Conservation (phyloP, 2,888 invertebrate species). For the Morpho deidamia region DNA sequence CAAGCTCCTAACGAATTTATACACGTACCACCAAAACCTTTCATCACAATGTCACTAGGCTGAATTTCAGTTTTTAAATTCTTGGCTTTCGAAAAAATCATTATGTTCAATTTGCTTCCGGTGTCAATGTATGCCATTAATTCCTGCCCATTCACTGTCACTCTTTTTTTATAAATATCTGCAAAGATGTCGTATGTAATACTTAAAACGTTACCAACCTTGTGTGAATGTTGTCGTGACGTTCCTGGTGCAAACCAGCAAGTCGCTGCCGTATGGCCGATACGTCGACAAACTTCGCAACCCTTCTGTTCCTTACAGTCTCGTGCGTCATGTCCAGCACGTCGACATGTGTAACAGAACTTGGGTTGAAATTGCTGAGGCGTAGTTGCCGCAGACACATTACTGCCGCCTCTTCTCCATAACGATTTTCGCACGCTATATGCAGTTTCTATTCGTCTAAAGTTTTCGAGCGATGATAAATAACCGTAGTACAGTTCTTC, state of each 20-base stretch:
- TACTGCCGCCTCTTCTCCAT: too few relatives aligned
- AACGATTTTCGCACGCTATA: constrained; percentile 2
- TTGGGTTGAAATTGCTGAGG: not conserved
- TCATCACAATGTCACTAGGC: constrained; percentile 12
- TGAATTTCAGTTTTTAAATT: constrained; percentile 3
- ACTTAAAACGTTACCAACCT: constrained; percentile 14
- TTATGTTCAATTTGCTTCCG: constrained; percentile 18
- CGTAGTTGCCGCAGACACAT: not conserved
- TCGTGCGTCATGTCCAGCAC: constrained; percentile 20
- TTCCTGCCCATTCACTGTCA: not conserved
- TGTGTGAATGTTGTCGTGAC: not conserved
- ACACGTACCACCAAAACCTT: constrained; percentile 17
- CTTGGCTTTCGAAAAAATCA: not conserved
- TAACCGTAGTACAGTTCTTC: constrained; percentile 27
- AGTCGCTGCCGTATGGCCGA: constrained; percentile 16
- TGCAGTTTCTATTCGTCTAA: constrained; percentile 14
- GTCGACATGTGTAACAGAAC: constrained; percentile 21
- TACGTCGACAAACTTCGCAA: constrained; percentile 20
- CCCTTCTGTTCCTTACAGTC: constrained; percentile 12
- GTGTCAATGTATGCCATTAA: constrained; percentile 19
- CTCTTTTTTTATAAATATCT: constrained; percentile 11
- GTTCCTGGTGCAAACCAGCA: constrained; percentile 18
- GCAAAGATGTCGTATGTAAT: constrained; percentile 1
- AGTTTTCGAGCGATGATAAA: constrained; percentile 26
- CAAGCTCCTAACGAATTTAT: constrained; percentile 3